A percentile compares a stretch with the other conserved stretches of the same genome.
phyloP scores from a whole-genome alignment of 2,113 vertebrate species.

The Epinephelus fuscoguttatus region DNA sequence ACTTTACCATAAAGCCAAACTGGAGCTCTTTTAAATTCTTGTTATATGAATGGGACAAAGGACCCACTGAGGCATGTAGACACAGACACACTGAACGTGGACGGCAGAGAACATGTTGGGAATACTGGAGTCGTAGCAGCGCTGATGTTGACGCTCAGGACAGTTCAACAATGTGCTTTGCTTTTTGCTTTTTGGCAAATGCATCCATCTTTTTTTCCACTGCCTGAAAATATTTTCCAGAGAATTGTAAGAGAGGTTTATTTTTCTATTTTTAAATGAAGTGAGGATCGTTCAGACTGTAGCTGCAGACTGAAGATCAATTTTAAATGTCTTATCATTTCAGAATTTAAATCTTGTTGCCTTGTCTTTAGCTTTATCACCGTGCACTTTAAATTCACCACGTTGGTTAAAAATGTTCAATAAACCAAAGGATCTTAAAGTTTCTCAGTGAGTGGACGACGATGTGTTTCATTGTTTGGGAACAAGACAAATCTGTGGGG shows the following conservation, averaged over 20 bases:
- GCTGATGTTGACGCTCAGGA: too few species aligned
- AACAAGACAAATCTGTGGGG: too few species aligned
- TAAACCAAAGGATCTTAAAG: conserved; percentile 7
- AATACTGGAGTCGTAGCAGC: too few species aligned
- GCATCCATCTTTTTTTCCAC: background rate
- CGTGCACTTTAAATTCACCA: conserved; percentile 2
- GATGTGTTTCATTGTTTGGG: background rate
- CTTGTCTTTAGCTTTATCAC: background rate
- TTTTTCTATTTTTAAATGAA: conserved; percentile 19
- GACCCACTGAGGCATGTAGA: background rate
- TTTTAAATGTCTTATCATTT: background rate
- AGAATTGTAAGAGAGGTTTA: background rate
- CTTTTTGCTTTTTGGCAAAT: background rate
- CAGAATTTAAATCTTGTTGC: background rate
- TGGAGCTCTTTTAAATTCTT: background rate
- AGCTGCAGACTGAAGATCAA: background rate
- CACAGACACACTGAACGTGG: background rate
- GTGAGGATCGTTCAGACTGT: background rate
- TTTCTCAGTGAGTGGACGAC: background rate
- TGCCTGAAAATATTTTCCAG: background rate
- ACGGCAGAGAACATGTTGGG: background rate
- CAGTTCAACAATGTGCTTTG: background rate
- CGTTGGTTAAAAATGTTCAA: background rate
- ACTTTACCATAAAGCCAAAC: background rate
- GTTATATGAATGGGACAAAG: background rate